These are phyloP conservation scores for Scartelaos histophorus DNA, from an alignment of 2,113 vertebrate genomes.

Conservation along the genomic window DNA sequence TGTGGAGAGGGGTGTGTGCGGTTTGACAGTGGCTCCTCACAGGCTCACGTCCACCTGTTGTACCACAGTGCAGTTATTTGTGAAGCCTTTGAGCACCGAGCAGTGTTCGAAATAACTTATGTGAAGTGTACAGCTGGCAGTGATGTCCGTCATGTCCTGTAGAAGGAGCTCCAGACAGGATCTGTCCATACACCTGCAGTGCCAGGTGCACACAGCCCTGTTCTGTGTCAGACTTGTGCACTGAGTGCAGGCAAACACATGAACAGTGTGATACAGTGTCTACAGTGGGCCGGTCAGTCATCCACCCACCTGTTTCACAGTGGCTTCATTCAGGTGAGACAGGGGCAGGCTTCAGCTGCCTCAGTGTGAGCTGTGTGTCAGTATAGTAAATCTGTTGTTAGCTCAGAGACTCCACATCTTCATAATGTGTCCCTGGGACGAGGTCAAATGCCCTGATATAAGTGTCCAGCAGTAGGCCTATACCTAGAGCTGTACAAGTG, in stretches of 20 bases:
- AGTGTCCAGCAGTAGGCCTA: neutral
- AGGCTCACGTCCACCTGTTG: constrained; percentile 39
- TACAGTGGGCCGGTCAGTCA: constrained; percentile 19
- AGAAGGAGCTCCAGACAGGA: neutral
- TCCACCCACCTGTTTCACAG: constrained; percentile 32
- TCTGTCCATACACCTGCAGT: constrained; percentile 44
- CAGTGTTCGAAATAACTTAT: too few relatives aligned
- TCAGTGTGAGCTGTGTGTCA: constrained; percentile 30
- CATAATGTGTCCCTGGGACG: neutral
- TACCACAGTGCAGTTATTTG: constrained; percentile 16
- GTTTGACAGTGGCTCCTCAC: neutral
- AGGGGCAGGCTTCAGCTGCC: neutral
- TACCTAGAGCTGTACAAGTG: constrained; percentile 20
- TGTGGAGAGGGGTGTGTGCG: constrained; percentile 18
- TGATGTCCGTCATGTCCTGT: neutral
- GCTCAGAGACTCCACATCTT: neutral
- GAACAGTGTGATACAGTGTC: constrained; percentile 32
- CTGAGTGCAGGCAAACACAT: constrained; percentile 27
- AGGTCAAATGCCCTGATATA: neutral
- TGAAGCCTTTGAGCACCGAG: neutral
- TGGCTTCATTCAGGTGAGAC: constrained; percentile 62
- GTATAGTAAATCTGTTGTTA: constrained; percentile 8
- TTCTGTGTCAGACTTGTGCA: constrained; percentile 24
- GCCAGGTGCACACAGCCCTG: constrained; percentile 33
- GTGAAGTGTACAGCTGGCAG: neutral